A percentile compares a stretch with the other conserved stretches of the same genome.
phyloP scores from a whole-genome alignment of 2,113 vertebrate species.

The Neodontobutis hainanensis region DNA sequence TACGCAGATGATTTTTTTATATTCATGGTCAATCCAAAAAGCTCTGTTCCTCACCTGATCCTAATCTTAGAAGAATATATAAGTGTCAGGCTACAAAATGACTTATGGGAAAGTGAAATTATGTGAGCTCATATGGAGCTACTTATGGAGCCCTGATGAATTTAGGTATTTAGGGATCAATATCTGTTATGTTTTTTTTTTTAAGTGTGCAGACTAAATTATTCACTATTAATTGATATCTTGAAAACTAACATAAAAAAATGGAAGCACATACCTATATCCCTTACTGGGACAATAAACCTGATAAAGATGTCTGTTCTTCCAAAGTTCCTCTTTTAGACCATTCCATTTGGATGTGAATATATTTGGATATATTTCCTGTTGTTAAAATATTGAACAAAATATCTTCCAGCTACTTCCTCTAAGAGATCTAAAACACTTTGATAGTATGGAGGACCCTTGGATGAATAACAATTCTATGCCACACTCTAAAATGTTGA shows the following conservation, averaged over 20 bases:
- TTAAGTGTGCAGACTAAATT: too few species aligned
- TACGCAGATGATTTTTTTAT: neutral
- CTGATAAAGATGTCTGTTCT: neutral
- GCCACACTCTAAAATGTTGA: too few species aligned
- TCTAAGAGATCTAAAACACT: too few species aligned
- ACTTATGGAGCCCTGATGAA: neutral
- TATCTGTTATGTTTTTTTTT: too few species aligned
- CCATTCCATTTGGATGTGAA: neutral
- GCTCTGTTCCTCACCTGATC: too few species aligned
- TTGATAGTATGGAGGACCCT: too few species aligned
- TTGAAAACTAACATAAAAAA: neutral
- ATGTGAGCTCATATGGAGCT: neutral
- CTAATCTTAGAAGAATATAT: neutral
- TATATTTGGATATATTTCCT: too few species aligned
- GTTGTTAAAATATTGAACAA: too few species aligned
- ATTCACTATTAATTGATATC: too few species aligned
- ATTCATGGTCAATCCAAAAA: neutral
- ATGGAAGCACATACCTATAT: neutral
- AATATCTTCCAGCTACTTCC: too few species aligned
- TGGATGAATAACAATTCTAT: too few species aligned
- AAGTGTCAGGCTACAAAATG: neutral
- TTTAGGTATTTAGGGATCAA: too few species aligned
- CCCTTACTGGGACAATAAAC: neutral
- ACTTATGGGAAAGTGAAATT: neutral
- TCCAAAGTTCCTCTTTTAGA: neutral